phyloP scores from a whole-genome alignment of 2,888 invertebrate species.

The Dryadula phaetusa region DNA sequence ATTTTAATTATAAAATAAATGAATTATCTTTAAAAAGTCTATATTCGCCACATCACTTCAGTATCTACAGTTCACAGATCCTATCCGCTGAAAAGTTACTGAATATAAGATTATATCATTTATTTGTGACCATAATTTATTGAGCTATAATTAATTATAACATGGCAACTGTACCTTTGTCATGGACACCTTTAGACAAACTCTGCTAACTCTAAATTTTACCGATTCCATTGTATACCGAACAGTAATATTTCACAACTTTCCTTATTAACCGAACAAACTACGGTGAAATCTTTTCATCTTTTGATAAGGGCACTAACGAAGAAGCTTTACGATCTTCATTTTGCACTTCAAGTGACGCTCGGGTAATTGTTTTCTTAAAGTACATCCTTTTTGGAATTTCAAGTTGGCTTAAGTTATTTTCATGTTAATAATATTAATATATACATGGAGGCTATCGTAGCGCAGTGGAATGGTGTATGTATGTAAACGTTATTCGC shows the following conservation, averaged over 20 bases:
- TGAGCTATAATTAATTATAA: slow-evolving; percentile 5
- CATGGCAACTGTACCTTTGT: neutral
- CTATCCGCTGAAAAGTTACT: too few species aligned
- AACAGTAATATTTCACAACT: slow-evolving; percentile 28
- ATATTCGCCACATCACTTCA: too few species aligned
- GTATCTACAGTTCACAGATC: too few species aligned
- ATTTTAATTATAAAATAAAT: too few species aligned
- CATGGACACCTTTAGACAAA: slow-evolving; percentile 3
- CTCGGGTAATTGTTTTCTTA: slow-evolving; percentile 25
- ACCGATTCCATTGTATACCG: slow-evolving; percentile 8
- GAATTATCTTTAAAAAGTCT: too few species aligned
- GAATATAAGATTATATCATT: neutral
- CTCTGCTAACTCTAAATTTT: slow-evolving; percentile 7
- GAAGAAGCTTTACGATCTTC: slow-evolving; percentile 29
- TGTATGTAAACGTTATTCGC: too few species aligned
- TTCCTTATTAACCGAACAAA: slow-evolving; percentile 33
- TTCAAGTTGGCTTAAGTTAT: neutral
- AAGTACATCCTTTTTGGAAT: slow-evolving; percentile 16
- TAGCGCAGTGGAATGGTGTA: too few species aligned
- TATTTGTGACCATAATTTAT: neutral
- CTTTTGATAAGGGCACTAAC: slow-evolving; percentile 33
- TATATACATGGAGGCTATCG: too few species aligned
- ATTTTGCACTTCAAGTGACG: slow-evolving; percentile 24
- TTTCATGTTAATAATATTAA: neutral
- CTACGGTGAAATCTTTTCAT: slow-evolving; percentile 28